A percentile compares a stretch with the other conserved stretches of the same genome.
Evolutionary conservation across 2,797 vertebrate genomes (phyloP).

Genomic region (Argyrosomus regius): DNA sequence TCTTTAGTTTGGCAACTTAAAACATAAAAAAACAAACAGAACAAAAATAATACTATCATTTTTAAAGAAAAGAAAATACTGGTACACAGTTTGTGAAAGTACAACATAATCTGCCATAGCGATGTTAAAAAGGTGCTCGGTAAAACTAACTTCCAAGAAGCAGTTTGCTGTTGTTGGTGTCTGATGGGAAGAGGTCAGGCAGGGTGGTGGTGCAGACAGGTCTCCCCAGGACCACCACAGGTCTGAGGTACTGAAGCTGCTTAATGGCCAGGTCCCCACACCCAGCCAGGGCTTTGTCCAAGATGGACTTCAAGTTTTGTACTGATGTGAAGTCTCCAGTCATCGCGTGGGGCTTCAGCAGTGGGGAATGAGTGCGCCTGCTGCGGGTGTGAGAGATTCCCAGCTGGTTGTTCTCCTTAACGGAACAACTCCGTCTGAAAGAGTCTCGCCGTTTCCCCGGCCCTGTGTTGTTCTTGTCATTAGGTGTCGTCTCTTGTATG

Average conservation of each 20-base stretch:
- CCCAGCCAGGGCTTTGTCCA: conserved; percentile 96
- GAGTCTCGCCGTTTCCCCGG: conserved; percentile 79
- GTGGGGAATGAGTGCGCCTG: conserved; percentile 81
- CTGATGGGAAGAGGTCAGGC: conserved; percentile 92
- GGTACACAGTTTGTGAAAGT: conserved; percentile 61
- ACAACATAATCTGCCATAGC: conserved; percentile 51
- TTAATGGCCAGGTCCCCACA: conserved; percentile 98
- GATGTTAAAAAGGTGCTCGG: conserved; percentile 59
- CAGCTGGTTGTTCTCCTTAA: conserved; percentile 89
- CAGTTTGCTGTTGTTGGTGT: conserved; percentile 90
- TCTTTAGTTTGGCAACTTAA: conserved; percentile 73
- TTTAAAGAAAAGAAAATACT: conserved; percentile 73
- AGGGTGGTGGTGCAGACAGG: conserved; percentile 91
- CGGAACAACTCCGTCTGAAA: conserved; percentile 80
- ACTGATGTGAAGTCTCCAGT: conserved; percentile 87
- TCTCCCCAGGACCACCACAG: conserved; percentile 98
- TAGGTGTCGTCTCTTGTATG: conserved; percentile 90
- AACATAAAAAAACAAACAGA: conserved; percentile 55
- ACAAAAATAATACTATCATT: conserved; percentile 60
- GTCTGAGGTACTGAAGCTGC: conserved; percentile 98
- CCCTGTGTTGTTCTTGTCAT: conserved; percentile 82
- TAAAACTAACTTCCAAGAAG: conserved; percentile 90
- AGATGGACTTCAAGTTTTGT: conserved; percentile 94
- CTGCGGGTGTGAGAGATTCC: conserved; percentile 83
- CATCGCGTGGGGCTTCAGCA: conserved; percentile 88